These are phyloP conservation scores for Plodia interpunctella DNA, from an alignment of 1,140 invertebrate species.

Conservation along the genomic window DNA sequence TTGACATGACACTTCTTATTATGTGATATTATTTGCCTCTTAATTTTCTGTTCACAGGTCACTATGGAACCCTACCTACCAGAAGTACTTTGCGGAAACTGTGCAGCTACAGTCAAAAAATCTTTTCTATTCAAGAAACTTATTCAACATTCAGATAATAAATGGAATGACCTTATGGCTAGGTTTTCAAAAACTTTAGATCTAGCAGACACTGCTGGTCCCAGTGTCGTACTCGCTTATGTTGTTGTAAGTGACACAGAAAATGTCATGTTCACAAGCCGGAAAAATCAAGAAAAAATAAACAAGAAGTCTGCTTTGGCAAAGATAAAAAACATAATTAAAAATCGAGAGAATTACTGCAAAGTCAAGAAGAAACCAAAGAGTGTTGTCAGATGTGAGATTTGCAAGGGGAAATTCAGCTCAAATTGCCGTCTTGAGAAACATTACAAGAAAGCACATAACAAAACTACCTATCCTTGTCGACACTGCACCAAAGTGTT, in stretches of 20 bases:
- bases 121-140: constrained; percentile 46
- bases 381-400: constrained; percentile 30
- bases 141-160: constrained; percentile 35
- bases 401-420: constrained; percentile 39
- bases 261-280: constrained; percentile 37
- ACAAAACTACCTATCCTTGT: constrained; percentile 31
- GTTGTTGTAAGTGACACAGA: constrained; percentile 39
- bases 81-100: constrained; percentile 41
- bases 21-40: neutral
- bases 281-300: constrained; percentile 24
- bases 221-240: constrained; percentile 34
- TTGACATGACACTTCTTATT: too few species aligned
- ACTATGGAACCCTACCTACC: constrained; percentile 34
- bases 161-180: constrained; percentile 36
- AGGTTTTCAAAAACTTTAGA: constrained; percentile 27
- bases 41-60: constrained; percentile 38
- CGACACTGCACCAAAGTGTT: constrained; percentile 47
- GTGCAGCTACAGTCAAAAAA: constrained; percentile 39
- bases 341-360: constrained; percentile 29
- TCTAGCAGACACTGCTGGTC: constrained; percentile 22
- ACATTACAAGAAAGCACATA: constrained; percentile 40
- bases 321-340: constrained; percentile 42
- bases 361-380: constrained; percentile 26
- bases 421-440: constrained; percentile 26
- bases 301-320: constrained; percentile 33